phyloP scores from a whole-genome alignment of 2,797 vertebrate species.

The Sibirionetta formosa region DNA sequence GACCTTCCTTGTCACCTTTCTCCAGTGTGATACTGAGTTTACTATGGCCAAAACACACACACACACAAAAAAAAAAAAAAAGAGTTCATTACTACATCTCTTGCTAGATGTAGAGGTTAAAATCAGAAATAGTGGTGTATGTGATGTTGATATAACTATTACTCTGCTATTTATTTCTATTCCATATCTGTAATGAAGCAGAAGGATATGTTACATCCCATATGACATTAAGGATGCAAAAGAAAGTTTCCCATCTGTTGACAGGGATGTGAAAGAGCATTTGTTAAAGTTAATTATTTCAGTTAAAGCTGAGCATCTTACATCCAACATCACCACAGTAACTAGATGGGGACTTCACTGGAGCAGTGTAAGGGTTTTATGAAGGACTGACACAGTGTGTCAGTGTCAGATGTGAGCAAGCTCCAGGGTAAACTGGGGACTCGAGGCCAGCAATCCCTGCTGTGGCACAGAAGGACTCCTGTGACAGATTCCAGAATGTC shows the following conservation, averaged over 20 bases:
- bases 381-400: not conserved
- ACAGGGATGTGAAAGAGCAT: slow-evolving; percentile 19
- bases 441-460: not conserved
- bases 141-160: slow-evolving; percentile 2
- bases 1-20: not conserved
- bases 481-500: not conserved
- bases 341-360: not conserved
- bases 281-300: slow-evolving; percentile 53
- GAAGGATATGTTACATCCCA: slow-evolving; percentile 37
- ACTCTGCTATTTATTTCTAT: slow-evolving; percentile 3
- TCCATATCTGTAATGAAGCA: slow-evolving; percentile 30
- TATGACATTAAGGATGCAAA: slow-evolving; percentile 27
- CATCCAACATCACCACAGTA: not conserved
- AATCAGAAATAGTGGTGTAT: not conserved
- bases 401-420: not conserved
- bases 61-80: not conserved
- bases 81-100: not conserved
- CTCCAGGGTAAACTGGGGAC: not conserved
- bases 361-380: not conserved
- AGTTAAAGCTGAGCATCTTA: not conserved
- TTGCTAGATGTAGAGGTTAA: not conserved
- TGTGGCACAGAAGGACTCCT: not conserved
- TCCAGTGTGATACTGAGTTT: not conserved
- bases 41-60: not conserved
- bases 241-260: slow-evolving; percentile 59